Evolutionary conservation across 2,113 vertebrate species (phyloP).

Genomic region (Cephalophus harveyi): DNA sequence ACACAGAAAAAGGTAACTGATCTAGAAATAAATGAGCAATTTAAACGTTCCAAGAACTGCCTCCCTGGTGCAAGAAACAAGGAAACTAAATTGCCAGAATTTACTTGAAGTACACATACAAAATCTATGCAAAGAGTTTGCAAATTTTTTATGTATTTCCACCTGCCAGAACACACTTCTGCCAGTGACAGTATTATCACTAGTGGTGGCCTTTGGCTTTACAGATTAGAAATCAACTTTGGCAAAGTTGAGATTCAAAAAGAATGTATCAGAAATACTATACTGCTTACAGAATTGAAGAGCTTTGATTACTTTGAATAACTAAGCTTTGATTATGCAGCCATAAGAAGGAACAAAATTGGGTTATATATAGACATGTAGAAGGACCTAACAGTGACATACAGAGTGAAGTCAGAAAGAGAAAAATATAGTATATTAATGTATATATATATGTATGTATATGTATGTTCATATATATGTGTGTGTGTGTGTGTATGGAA

Average conservation of each 20-base stretch:
- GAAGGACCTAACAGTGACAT: neutral
- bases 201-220: neutral
- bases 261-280: neutral
- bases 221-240: neutral
- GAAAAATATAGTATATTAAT: neutral
- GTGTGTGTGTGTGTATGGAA: neutral
- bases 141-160: neutral
- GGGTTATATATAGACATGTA: neutral
- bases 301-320: neutral
- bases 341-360: neutral
- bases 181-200: neutral
- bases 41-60: neutral
- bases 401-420: neutral
- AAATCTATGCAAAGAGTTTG: neutral
- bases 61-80: neutral
- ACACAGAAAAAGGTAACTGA: neutral
- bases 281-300: neutral
- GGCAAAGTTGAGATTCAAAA: neutral
- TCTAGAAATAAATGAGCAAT: neutral
- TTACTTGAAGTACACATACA: neutral
- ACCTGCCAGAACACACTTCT: neutral
- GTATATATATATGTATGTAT: neutral
- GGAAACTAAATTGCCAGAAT: neutral
- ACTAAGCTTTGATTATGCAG: neutral
- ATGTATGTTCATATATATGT: neutral